Evolutionary conservation across 1,140 invertebrate species (phyloP).

Genomic region (Mycetomoellerius zeteki): DNA sequence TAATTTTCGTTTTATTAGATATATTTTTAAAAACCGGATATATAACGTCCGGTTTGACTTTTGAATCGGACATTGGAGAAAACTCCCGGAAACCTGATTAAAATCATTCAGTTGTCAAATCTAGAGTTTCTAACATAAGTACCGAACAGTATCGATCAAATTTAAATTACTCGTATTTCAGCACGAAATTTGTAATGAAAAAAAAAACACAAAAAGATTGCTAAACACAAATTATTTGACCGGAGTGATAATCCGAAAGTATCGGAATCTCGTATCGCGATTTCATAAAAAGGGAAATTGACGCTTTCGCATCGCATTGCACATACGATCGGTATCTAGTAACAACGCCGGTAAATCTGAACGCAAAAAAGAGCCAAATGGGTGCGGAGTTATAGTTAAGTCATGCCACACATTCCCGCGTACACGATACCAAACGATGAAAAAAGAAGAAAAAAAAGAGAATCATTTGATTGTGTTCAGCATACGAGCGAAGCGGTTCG

Average conservation of each 20-base stretch:
- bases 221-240: neutral
- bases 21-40: too few relatives aligned
- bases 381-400: conserved; percentile 32
- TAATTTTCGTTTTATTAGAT: too few relatives aligned
- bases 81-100: too few relatives aligned
- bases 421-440: neutral
- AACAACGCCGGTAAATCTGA: neutral
- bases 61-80: too few relatives aligned
- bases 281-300: conserved; percentile 28
- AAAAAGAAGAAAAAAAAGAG: conserved; percentile 16
- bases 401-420: neutral
- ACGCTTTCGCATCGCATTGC: conserved; percentile 7
- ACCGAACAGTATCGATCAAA: neutral
- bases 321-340: conserved; percentile 43
- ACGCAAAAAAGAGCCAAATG: conserved; percentile 1
- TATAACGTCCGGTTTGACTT: too few relatives aligned
- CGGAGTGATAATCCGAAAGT: neutral
- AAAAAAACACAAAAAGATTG: neutral
- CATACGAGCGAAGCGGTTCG: neutral
- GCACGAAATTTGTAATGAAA: neutral
- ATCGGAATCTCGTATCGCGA: neutral
- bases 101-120: too few relatives aligned
- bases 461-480: conserved; percentile 24
- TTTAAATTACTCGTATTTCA: neutral
- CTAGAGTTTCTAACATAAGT: neutral